Evolutionary conservation across 2,113 vertebrate genomes (phyloP), one percentile per base, ranked within the genome.

Genomic region (Hypomesus transpacificus): DNA sequence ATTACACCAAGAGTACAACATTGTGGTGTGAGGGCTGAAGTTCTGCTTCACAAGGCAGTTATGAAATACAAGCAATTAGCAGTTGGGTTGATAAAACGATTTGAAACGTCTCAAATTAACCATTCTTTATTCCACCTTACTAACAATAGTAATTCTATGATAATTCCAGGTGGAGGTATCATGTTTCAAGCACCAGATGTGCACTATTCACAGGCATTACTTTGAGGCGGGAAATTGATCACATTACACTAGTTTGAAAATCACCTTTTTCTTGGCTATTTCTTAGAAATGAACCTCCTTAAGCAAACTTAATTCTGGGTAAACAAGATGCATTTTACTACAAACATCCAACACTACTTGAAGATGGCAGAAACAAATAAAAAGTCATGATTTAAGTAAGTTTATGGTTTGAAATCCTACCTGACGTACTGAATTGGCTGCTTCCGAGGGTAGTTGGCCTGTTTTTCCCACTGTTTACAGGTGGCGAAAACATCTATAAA

Each of bases 401-500:
- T 71, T 66, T 78, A 28, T 57, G 26, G 74, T 73, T 76, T 69
- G 46, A 76, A 73, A 71, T 85, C 95, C 93, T 96, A 99, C 97
- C 97, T 95, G 96, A 88, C 87, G 96, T 89, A 90, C 90, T 96
- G 91, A 99, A 99, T 86, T 96, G 96, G 90, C 97, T 98, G 92
- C 97, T 99, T 87, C 94, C 96, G 50, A 98, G 90, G 1, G 96
- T 99, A 6, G 96, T 99, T 65, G 95, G 96, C 90, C 96, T 94
- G 87, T 94, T 97, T 91, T 96, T 99, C 83, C 95, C 96, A 90
- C 95, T 96, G 77, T 93, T 94, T 82, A 97, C 96, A 91, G 97
- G 97, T 86, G 97, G 97, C n/a, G 97, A 98, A 90, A 98, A 98
- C 97, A 99, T 99, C 97, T 99, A 89, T 86, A 76, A 77, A 69